phyloP scores from a whole-genome alignment of 2,888 invertebrate species.

The Artemia sinica region DNA sequence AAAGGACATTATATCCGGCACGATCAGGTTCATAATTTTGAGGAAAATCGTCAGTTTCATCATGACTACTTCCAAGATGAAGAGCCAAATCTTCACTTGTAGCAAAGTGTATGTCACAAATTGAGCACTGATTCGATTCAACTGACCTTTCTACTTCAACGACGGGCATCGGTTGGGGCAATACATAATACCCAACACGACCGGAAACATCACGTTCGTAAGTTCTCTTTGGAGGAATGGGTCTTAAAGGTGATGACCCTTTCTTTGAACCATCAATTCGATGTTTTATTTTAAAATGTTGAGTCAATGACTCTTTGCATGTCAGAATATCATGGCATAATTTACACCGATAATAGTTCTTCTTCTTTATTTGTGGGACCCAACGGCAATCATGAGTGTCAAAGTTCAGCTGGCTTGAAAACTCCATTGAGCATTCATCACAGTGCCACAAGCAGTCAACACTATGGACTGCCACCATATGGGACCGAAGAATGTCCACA shows the following conservation, averaged over 20 bases:
- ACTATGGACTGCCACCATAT: constrained; percentile 7
- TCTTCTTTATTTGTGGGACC: background rate
- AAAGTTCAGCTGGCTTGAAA: constrained; percentile 9
- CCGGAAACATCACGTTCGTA: background rate
- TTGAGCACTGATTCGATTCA: no score
- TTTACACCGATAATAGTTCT: background rate
- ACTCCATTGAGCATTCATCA: constrained; percentile 13
- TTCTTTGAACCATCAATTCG: background rate
- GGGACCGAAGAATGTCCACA: background rate
- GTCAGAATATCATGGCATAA: background rate
- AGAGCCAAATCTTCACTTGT: background rate
- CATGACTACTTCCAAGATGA: background rate
- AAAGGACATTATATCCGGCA: no score
- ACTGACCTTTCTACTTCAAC: no score
- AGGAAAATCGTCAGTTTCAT: background rate
- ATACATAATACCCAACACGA: background rate
- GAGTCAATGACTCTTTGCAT: background rate
- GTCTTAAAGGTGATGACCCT: background rate
- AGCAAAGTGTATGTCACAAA: no score
- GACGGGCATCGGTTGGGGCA: constrained; percentile 4
- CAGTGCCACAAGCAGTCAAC: background rate
- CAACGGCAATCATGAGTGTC: background rate
- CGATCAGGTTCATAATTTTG: no score
- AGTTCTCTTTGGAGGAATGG: background rate
- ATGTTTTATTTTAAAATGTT: background rate